phyloP scores from a whole-genome alignment of 2,888 invertebrate species.

The Acanthosoma haemorrhoidale region DNA sequence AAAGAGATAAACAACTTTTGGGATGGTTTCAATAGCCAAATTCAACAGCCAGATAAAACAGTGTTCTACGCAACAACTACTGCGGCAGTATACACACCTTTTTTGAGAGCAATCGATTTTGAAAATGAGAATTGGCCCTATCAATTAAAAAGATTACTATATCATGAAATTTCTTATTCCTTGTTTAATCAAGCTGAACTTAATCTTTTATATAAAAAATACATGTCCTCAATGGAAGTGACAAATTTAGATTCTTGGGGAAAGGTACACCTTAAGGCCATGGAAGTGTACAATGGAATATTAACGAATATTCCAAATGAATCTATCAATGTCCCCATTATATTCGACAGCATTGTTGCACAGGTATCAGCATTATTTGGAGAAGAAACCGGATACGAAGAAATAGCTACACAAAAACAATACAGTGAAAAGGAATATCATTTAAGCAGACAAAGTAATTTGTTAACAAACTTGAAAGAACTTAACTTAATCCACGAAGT shows the following conservation, averaged over 20 bases:
- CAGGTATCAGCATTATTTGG: conserved; percentile 17
- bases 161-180: conserved; percentile 52
- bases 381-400: background rate
- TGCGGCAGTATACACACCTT: background rate
- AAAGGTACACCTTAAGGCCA: background rate
- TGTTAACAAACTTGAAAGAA: conserved; percentile 5
- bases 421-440: background rate
- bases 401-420: background rate
- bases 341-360: conserved; percentile 25
- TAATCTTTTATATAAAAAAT: conserved; percentile 50
- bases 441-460: background rate
- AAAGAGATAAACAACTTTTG: conserved; percentile 26
- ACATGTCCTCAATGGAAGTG: conserved; percentile 51
- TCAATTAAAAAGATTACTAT: conserved; percentile 43
- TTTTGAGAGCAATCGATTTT: background rate
- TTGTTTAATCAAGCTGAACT: conserved; percentile 55
- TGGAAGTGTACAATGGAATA: conserved; percentile 24
- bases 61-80: conserved; percentile 3
- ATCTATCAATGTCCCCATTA: conserved; percentile 20
- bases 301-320: conserved; percentile 27
- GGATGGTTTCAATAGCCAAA: conserved; percentile 41
- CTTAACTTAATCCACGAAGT: conserved; percentile 4
- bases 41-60: conserved; percentile 4
- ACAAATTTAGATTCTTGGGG: background rate
- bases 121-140: background rate